Conservation (phyloP, 2,888 invertebrate genomes). For the Yponomeuta sedellus region DNA sequence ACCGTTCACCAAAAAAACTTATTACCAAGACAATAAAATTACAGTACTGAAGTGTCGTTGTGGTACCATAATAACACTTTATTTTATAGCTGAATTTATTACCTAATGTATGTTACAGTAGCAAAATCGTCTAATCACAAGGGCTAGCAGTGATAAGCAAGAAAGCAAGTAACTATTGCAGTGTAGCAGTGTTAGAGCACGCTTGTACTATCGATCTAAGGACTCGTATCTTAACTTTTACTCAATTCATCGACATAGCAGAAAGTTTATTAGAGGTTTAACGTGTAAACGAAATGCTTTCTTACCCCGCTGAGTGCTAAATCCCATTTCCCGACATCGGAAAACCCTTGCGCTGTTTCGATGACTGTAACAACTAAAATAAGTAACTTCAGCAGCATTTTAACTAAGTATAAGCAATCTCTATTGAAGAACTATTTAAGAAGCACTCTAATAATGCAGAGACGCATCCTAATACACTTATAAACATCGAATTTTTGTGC, state of each 20-base stretch:
- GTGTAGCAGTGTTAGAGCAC: too few relatives aligned
- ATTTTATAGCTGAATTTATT: neutral
- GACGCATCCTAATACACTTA: neutral
- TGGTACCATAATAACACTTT: neutral
- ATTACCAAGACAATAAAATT: too few relatives aligned
- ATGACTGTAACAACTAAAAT: conserved; percentile 43
- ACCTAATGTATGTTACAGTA: neutral
- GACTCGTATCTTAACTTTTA: neutral
- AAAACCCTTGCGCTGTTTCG: conserved; percentile 61
- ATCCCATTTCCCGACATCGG: conserved; percentile 82
- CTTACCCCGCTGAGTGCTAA: conserved; percentile 75
- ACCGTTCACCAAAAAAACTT: too few relatives aligned
- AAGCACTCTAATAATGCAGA: neutral
- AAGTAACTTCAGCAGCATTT: conserved; percentile 48
- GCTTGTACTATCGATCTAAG: too few relatives aligned
- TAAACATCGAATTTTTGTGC: neutral
- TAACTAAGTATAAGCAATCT: conserved; percentile 21
- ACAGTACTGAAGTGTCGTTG: neutral
- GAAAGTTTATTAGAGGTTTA: neutral
- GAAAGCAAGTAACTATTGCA: neutral
- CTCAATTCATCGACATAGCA: neutral
- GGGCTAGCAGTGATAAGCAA: neutral
- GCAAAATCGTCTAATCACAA: neutral
- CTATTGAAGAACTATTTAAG: neutral
- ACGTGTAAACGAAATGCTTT: neutral